Percentiles rank a stretch among this genome's conserved stretches.
Evolutionary conservation across 2,797 vertebrate genomes (phyloP).

Genomic region (Botia kubotai): DNA sequence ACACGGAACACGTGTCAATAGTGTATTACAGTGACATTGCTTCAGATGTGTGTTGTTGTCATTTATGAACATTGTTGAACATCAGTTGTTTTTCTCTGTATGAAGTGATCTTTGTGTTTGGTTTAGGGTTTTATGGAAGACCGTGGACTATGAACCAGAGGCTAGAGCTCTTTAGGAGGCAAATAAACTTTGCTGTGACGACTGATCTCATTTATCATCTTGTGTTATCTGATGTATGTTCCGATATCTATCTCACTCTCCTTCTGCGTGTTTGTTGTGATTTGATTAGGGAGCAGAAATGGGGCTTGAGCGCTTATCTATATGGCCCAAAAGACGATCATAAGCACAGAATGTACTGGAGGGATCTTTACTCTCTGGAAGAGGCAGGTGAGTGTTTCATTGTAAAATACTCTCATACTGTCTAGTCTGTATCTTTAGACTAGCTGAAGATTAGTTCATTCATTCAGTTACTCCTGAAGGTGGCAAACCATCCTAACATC

Average conservation of each 20-base stretch:
- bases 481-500: neutral
- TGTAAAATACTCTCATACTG: too few species aligned
- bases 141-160: constrained; percentile 99
- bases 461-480: neutral
- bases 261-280: constrained; percentile 8
- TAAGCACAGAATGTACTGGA: constrained; percentile 99
- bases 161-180: constrained; percentile 95
- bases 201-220: constrained; percentile 4
- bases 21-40: neutral
- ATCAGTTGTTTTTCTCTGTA: neutral
- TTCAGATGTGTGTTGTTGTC: neutral
- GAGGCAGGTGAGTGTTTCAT: constrained; percentile 87
- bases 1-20: neutral
- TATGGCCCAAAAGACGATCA: constrained; percentile 99
- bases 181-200: constrained; percentile 43
- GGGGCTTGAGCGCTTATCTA: constrained; percentile 95
- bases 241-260: neutral
- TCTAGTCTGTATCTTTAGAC: too few species aligned
- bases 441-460: neutral
- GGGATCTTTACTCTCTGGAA: constrained; percentile 93
- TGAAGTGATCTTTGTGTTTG: constrained; percentile 59
- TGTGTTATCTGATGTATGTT: neutral
- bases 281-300: constrained; percentile 87
- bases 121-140: constrained; percentile 95
- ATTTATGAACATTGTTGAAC: neutral